Evolutionary conservation across 92 coral and sea anemone species (phyloP).

Genomic region (Scolanthus callimorphus): DNA sequence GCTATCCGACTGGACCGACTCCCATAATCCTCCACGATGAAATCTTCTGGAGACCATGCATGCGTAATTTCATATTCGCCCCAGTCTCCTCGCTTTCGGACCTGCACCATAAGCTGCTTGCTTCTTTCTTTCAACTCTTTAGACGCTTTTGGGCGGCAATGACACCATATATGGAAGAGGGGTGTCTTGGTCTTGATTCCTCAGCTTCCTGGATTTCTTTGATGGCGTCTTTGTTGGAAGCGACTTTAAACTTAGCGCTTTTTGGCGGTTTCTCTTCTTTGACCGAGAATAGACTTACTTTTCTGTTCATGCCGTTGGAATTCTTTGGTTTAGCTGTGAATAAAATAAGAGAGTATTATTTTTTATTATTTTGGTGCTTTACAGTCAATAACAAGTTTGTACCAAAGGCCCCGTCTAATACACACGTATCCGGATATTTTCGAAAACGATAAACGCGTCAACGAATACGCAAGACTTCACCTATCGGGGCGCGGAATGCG

Average conservation of each 20-base stretch:
- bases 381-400: too few relatives aligned
- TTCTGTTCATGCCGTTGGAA: conserved; percentile 5
- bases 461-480: too few relatives aligned
- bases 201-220: not conserved
- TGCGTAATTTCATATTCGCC: conserved; percentile 89
- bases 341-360: too few relatives aligned
- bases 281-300: conserved; percentile 13
- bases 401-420: too few relatives aligned
- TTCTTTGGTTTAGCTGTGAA: too few relatives aligned
- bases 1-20: conserved; percentile 35
- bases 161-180: conserved; percentile 55
- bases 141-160: conserved; percentile 63
- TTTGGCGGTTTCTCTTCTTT: conserved; percentile 10
- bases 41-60: conserved; percentile 91
- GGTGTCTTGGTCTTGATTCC: not conserved
- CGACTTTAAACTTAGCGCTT: not conserved
- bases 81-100: conserved; percentile 77
- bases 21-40: conserved; percentile 31
- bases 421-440: too few relatives aligned
- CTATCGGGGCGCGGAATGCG: too few relatives aligned
- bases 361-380: too few relatives aligned
- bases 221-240: not conserved
- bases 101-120: conserved; percentile 39
- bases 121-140: conserved; percentile 56
- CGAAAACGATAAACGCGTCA: too few relatives aligned